Evolutionary conservation across 2,888 invertebrate species (phyloP), one percentile per base, ranked within the genome.

Genomic region (Ornithoptera alexandrae): DNA sequence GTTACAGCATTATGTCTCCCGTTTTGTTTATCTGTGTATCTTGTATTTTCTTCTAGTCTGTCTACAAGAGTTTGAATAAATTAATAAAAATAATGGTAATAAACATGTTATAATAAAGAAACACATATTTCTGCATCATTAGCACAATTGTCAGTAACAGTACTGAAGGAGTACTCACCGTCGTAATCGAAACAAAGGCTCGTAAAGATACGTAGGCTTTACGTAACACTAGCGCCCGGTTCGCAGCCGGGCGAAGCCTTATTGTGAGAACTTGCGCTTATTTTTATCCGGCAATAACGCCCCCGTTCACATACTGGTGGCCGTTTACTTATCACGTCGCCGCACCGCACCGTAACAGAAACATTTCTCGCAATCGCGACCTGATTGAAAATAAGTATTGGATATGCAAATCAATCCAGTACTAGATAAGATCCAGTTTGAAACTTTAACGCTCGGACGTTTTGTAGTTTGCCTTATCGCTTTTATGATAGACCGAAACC

Each of bases 141-240:
- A 71, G 24, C 57, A 64, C 59, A 36, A 67, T 72, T 78, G 75
- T 74, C 57, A 57, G 69, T 64, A 73, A 78, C 72, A 75, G 78
- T 79, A 78, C 77, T 65, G 72, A 72, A 72, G 73, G 73, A 74
- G 69, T 75, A 79, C 76, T 83, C 84, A 84, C 84, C 82, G 84
- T 78, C 84, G 86, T 83, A 81, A 82, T 84, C 86, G 77, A 86
- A 83, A 90, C 90, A 90, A 90, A 89, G 90, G 89, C 81, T 86
- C 89, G 85, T 90, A 90, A 90, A 90, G 87, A 88, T 87, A 87
- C 80, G 77, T 75, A 76, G 75, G 72, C 78, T 76, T 78, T 79
- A 76, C 78, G 78, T 79, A 78, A 79, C 78, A 73, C 70, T 73
- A 76, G 70, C 76, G 30, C 60, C 59, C 61, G 68, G 78, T 79